Evolutionary conservation across 2,797 vertebrate species (phyloP), one percentile per base, ranked within the genome.

Genomic region (Coranthus polyacanthus): DNA sequence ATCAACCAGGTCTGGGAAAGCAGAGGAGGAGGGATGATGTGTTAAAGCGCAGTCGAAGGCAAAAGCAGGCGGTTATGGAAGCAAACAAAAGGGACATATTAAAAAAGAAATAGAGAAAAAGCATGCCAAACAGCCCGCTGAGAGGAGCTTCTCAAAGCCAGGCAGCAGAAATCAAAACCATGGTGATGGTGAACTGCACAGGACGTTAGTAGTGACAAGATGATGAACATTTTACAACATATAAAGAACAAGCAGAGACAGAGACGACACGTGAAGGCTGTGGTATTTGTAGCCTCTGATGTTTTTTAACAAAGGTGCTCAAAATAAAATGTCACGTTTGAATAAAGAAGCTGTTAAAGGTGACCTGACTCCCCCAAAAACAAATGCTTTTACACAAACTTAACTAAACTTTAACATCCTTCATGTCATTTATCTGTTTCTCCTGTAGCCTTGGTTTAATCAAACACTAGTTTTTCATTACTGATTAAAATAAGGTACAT

Each of bases 181-280:
- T 57, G 2, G 21, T 64, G 68, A 74, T 59, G 52, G 24, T 50
- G 68, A 45, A 34, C n/a, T n/a, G n/a, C n/a, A n/a, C n/a, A n/a
- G n/a, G n/a, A n/a, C n/a, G 38, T 54, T 29, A 43, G 24, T 16
- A 26, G 29, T 15, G 54, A 44, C 22, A 72, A 49, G 34, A 59
- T 17, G 22, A 57, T 32, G 32, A 53, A 64, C 62, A 73, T 58
- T 59, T 62, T 53, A 21, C 15, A 51, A 70, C 58, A 69, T 58
- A 42, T 17, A 63, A 49, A 63, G 36, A 66, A 32, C 22, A 57
- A 32, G 45, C 37, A 65, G 22, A 76, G 39, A 68, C 12, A 49
- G 43, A n/a, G n/a, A n/a, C n/a, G n/a, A n/a, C n/a, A 61, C 20
- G 68, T 8, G 55, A 20, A 68, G 22, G 67, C 32, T 29, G 21